A percentile compares a stretch with the other conserved stretches of the same genome.
Evolutionary conservation across 2,888 invertebrate species (phyloP).

Genomic region (Copidosoma aretas): DNA sequence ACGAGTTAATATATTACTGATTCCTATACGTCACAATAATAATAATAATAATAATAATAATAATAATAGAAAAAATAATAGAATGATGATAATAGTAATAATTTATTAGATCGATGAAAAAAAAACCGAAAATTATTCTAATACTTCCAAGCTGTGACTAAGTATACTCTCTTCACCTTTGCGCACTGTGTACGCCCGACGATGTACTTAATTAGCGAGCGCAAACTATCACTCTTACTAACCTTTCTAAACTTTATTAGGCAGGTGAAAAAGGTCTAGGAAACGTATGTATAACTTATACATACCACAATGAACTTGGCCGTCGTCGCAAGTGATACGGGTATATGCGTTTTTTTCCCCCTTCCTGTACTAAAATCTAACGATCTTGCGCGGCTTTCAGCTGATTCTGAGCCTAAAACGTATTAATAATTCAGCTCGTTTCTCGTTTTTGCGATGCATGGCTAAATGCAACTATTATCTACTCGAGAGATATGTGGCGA

Average conservation of each 20-base stretch:
- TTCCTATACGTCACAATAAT: no score
- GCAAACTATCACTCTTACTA: not conserved
- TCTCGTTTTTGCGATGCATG: slow-evolving; percentile 11
- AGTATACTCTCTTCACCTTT: not conserved
- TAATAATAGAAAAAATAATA: no score
- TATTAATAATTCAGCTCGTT: slow-evolving; percentile 13
- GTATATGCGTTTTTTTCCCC: no score
- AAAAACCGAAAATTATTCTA: not conserved
- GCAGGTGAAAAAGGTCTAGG: slow-evolving; percentile 15
- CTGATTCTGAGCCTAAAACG: no score
- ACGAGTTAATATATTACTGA: no score
- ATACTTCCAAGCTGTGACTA: not conserved
- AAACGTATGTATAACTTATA: not conserved
- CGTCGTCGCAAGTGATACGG: no score
- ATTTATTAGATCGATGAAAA: not conserved
- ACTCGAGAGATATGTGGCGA: not conserved
- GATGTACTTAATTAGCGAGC: not conserved
- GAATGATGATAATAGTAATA: no score
- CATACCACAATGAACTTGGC: no score
- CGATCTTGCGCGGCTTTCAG: no score
- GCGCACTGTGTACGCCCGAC: not conserved
- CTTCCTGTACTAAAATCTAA: no score
- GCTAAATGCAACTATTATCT: not conserved
- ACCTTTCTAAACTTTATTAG: slow-evolving; percentile 24
- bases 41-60: no score